Base-by-base conservation (phyloP, 2,888 invertebrate genomes). In the Digitonthophagus gazella region DNA sequence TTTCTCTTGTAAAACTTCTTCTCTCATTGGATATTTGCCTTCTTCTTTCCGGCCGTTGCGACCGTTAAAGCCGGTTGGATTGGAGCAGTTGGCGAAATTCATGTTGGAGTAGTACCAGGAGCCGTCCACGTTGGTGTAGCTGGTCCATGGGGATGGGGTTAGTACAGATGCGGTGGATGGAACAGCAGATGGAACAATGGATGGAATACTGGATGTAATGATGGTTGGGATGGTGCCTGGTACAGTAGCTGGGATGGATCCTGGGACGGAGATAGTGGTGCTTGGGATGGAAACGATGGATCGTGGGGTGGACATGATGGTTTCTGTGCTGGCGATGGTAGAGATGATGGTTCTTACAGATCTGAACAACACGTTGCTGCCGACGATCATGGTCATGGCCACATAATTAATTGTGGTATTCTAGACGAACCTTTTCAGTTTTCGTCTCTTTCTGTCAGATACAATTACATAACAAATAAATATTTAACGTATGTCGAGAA, bases 331-430 rank as follows among this genome's bases (percentile, higher is more conserved):
- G 75, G 72, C 1, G 77, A 67, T 63, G 72, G 75, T 69, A 75
- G 72, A 20, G 77, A 80, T 70, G 77, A 79, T 71, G 79, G 79
- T 11, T 76, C 78, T 44, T 79, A 79, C 73, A 77, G 76, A 66
- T 76, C 75, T 14, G 77, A 76, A 63, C 72, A 64, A 64, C 67
- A 69, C 64, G 6, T 15, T 20, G 61, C 19, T 28, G 56, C 58
- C 22, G 69, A 57, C 28, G 28, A 5, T 44, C 28, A 44, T 44
- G 16, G n/a, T n/a, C n/a, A n/a, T n/a, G n/a, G 16, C n/a, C 61
- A 61, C 8, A n/a, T n/a, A n/a, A n/a, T n/a, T n/a, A n/a, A n/a
- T n/a, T n/a, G n/a, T n/a, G n/a, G n/a, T n/a, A n/a, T n/a, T n/a
- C n/a, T n/a, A n/a, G n/a, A n/a, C n/a, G n/a, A n/a, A n/a, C n/a